Evolutionary conservation across 2,797 vertebrate species (phyloP).

Genomic region (Cetoscarus ocellatus): DNA sequence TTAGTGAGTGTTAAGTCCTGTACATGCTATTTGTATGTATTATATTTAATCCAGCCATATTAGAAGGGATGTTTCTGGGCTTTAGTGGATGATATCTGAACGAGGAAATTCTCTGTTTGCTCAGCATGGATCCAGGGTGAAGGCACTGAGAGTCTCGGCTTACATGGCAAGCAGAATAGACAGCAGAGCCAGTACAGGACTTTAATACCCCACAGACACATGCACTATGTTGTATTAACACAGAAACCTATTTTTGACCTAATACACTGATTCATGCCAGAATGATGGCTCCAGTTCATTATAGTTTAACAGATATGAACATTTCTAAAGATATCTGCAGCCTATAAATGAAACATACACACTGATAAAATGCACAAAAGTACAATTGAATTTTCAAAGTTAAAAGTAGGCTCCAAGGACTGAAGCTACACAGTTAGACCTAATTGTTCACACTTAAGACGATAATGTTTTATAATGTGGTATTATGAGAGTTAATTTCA

Average conservation of each 20-base stretch:
- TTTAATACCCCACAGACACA: conserved; percentile 28
- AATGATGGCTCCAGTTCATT: not conserved
- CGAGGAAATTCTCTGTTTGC: conserved; percentile 59
- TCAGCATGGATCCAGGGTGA: conserved; percentile 50
- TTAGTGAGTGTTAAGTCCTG: conserved; percentile 52
- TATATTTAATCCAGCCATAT: conserved; percentile 66
- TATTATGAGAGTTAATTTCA: too few relatives aligned
- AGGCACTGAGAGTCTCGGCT: conserved; percentile 52
- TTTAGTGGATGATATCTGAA: conserved; percentile 59
- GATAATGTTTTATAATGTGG: too few relatives aligned
- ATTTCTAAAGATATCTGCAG: too few relatives aligned
- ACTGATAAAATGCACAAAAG: too few relatives aligned
- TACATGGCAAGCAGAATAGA: conserved; percentile 59
- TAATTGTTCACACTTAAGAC: too few relatives aligned
- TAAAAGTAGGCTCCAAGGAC: too few relatives aligned
- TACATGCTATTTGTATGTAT: conserved; percentile 59
- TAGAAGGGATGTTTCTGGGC: conserved; percentile 53
- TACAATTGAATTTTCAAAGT: too few relatives aligned
- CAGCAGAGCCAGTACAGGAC: conserved; percentile 39
- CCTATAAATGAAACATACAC: too few relatives aligned
- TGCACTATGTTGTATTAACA: conserved; percentile 14
- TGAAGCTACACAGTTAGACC: too few relatives aligned
- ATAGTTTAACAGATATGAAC: too few relatives aligned
- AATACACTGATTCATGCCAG: conserved; percentile 1
- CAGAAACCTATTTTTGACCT: conserved; percentile 19